phyloP scores from a whole-genome alignment of 2,888 invertebrate species.

The Tiphia femorata region DNA sequence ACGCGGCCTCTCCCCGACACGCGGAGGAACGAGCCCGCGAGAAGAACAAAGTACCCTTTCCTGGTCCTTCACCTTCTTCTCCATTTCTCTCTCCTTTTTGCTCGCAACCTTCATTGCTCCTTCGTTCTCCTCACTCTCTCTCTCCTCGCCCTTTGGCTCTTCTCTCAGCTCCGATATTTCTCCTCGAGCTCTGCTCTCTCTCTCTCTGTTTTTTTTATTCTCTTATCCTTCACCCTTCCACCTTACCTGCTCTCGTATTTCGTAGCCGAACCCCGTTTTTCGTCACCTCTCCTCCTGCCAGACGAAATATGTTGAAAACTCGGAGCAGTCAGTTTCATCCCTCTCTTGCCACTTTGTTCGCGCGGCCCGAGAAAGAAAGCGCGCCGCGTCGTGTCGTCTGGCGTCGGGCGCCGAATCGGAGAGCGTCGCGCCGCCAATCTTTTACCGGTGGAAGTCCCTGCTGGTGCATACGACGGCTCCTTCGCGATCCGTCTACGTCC shows the following conservation, averaged over 20 bases:
- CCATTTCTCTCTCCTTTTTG: neutral
- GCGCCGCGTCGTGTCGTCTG: slow-evolving; percentile 29
- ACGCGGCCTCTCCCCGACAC: slow-evolving; percentile 46
- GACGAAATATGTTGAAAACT: too few species aligned
- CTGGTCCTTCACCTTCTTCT: slow-evolving; percentile 9
- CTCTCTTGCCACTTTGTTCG: too few species aligned
- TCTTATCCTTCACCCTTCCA: neutral
- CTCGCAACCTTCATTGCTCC: slow-evolving; percentile 5
- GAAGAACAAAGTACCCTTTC: slow-evolving; percentile 46
- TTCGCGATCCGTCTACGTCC: slow-evolving; percentile 50
- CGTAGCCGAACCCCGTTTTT: too few species aligned
- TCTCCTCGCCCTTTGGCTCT: neutral
- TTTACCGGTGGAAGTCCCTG: slow-evolving; percentile 43
- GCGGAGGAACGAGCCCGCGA: slow-evolving; percentile 38
- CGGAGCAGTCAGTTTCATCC: too few species aligned
- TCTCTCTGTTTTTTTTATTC: too few species aligned
- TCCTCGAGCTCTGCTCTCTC: neutral
- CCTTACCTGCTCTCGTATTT: neutral
- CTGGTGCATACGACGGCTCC: slow-evolving; percentile 6
- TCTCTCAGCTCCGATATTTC: too few species aligned
- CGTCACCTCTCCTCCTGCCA: neutral
- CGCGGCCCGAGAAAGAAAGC: slow-evolving; percentile 32
- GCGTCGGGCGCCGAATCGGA: too few species aligned
- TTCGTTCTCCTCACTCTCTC: neutral
- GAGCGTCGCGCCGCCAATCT: slow-evolving; percentile 43